phyloP scores from a whole-genome alignment of 2,113 vertebrate species.

The Aptenodytes patagonicus region DNA sequence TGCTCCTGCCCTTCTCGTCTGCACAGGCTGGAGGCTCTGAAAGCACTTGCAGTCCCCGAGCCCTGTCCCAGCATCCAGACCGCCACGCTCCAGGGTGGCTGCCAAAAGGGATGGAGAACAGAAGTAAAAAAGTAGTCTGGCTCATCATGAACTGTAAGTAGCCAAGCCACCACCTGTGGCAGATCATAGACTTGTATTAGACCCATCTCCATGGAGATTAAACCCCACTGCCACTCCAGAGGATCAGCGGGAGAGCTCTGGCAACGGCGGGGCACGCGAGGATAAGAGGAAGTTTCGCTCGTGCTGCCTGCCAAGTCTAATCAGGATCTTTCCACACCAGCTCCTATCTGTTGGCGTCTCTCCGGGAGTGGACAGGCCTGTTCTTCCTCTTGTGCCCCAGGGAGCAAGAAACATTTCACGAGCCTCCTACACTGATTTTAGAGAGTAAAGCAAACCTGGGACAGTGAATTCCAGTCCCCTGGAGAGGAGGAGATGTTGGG shows the following conservation, averaged over 20 bases:
- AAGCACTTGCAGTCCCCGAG: accelerated
- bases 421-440: neutral
- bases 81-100: neutral
- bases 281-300: neutral
- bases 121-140: neutral
- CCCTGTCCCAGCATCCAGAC: neutral
- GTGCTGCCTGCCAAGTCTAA: conserved; percentile 1
- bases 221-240: neutral
- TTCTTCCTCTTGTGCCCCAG: neutral
- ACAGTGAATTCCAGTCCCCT: neutral
- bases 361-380: neutral
- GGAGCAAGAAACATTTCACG: neutral
- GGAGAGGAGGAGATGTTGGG: neutral
- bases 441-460: neutral
- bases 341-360: neutral
- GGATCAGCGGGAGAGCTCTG: neutral
- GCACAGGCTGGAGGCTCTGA: accelerated
- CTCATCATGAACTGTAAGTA: accelerated
- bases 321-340: neutral
- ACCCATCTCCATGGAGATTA: neutral
- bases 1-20: neutral
- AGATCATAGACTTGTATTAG: neutral
- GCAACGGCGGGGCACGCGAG: accelerated
- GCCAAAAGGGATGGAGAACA: neutral
- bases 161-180: neutral